Evolutionary conservation across 1,140 invertebrate genomes (phyloP), one percentile per base, ranked within the genome.

Genomic region (Cheumatopsyche charites): DNA sequence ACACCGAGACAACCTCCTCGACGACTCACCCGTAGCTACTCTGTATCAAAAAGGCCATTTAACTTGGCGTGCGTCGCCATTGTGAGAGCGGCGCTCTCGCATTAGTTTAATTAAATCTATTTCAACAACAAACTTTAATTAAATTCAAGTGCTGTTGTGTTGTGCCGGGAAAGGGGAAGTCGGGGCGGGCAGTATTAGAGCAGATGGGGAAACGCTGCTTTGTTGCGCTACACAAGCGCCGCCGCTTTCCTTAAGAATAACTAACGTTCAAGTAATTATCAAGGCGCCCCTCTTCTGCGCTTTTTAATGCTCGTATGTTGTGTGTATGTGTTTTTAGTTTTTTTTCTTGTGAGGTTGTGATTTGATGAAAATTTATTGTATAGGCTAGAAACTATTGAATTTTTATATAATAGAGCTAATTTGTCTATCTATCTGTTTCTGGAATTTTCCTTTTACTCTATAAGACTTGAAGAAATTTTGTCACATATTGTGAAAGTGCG

Each of bases 41-140:
- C 65, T 73, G 74, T 75, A 75, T 73, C 74, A 73, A 73, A 75
- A 73, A 75, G 71, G 72, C 74, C 67, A 75, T 75, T 75, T 73
- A 75, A 75, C 62, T 75, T 73, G 49, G 45, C 55, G 67, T 67
- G 66, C 70, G 58, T 52, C 67, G 67, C 71, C 71, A 63, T 71
- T 73, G 74, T 75, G 29, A 36, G 29, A 36, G 29, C 29, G 29
- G 63, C 74, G 52, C 62, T 36, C 69, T 73, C 74, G 72, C 74
- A 75, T 75, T 75, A 75, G 74, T 75, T 75, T 75, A 75, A 75
- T 75, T 75, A 75, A 75, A 75, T 75, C 74, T 75, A 75, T 75
- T 75, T 75, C 74, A 75, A 73, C 74, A 75, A 75, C 74, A 73
- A 75, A 75, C 68, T 75, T 75, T 75, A 75, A 75, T 75, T 75